Base-by-base conservation (phyloP, 2,797 vertebrate species). In the Nothura maculosa region DNA sequence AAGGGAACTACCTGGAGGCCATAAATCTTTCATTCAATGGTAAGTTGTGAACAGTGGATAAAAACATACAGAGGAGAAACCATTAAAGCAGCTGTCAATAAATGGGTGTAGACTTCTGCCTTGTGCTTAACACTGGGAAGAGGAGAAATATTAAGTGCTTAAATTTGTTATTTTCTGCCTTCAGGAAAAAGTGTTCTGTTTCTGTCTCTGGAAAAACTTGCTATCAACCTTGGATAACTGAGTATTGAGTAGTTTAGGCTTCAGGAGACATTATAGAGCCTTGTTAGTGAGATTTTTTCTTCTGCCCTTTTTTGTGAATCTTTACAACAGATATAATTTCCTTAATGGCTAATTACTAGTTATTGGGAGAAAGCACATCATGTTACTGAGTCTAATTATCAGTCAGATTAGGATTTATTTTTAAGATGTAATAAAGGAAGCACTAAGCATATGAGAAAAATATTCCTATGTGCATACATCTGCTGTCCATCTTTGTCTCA, bases 11-110 rank as follows among this genome's bases (percentile, higher is more conserved):
- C 96, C 97, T 99, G 62, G 99, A 99, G 96, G 99, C 99, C 89
- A 99, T 99, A 94, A 99, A 99, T 96, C 98, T 99, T 54, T 99
- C 99, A 3, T 99, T 99, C 95, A 99, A 99, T 16, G 99, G 99
- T 99, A 70, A 96, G 98, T 97, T 63, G 16, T 0, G 7, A 89
- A 52, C 55, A 79, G 27, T 16, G 24, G 18, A 6, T 83, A 32
- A 75, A 89, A 93, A 50, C 9, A 40, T 1, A 27, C 16, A 24
- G 30, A 11, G 61, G 12, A 50, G 24, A 16, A 86, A 16, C 19
- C 7, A 12, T 48, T 68, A 21, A 68, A 85, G 20, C 32, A 80
- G 12, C 43, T 86, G 32, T 47, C 13, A 11, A 0, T 66, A 68
- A 74, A 55, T 47, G 13, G 24, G 1, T 55, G 21, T 73, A 14